Evolutionary conservation across 1,140 invertebrate species (phyloP), one percentile per base, ranked within the genome.

Genomic region (Drosophila repleta): DNA sequence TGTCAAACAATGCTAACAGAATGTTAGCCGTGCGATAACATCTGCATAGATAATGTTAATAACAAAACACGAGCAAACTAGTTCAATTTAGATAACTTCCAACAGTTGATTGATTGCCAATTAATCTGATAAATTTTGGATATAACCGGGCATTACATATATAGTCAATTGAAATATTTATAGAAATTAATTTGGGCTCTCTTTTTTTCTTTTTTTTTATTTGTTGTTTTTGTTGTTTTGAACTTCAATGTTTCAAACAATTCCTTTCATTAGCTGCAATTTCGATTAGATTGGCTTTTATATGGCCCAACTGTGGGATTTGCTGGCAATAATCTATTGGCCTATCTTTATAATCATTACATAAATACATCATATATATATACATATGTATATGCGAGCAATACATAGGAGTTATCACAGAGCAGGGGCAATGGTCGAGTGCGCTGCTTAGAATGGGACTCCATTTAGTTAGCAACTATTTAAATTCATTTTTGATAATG

Each of bases 331-430:
- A 58, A 53, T 58, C 69, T 17, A 51, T 3, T 64, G 46, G 17
- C n/a, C 62, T 76, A 83, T 72, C 76, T 68, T 73, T 72, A 72
- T 61, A 48, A 53, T 46, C 63, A 61, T 72, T 72, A 60, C 69
- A 72, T 37, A 58, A 41, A 53, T 49, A 56, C 11, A 70, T 21
- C n/a, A 20, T 35, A 32, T 20, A 52, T 46, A 46, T 5, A 18
- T 35, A 53, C 15, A 49, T 49, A 8, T 41, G 5, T 15, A 6
- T 61, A 21, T 48, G 8, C 35, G 11, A 3, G 11, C 2, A 35
- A 35, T 35, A 35, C 7, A 24, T 18, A 57, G 11, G 13, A 17
- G 26, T 18, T 45, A 56, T 21, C 20, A 43, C 6, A 13, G 8
- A 26, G 10, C 2, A 13, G 21, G 55, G 55, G 39, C 39, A 57